Percentiles rank a stretch among this genome's conserved stretches.
These are phyloP conservation scores for Fregata magnificens DNA, from an alignment of 2,113 vertebrate genomes.

Conservation along the genomic window DNA sequence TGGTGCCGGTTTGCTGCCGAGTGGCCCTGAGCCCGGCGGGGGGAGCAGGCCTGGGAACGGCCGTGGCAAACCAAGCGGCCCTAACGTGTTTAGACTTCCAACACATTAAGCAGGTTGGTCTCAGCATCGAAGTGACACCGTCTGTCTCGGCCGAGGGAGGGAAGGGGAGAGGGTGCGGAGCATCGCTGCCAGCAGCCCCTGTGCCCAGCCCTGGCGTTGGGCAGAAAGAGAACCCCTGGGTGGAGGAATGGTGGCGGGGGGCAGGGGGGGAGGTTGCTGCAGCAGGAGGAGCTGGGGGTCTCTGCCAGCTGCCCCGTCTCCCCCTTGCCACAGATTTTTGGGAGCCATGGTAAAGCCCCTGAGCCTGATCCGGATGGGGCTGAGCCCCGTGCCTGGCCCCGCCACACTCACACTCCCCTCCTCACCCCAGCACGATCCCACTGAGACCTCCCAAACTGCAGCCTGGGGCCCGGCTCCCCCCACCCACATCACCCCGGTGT, in stretches of 20 bases:
- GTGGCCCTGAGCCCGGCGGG: not conserved
- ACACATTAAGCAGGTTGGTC: conserved; percentile 46
- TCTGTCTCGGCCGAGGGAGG: not conserved
- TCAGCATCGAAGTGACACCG: conserved; percentile 61
- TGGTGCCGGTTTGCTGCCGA: not conserved
- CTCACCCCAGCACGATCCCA: fast-evolving
- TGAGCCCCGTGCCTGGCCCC: fast-evolving
- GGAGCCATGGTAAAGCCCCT: fast-evolving
- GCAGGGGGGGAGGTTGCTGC: not conserved
- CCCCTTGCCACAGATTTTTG: fast-evolving
- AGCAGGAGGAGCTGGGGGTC: too few relatives aligned
- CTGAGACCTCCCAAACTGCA: not conserved
- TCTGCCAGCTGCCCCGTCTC: too few relatives aligned
- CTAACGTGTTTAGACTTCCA: conserved; percentile 60
- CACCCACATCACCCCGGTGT: fast-evolving
- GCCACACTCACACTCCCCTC: fast-evolving
- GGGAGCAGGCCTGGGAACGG: not conserved
- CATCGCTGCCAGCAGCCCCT: not conserved
- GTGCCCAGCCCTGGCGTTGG: not conserved
- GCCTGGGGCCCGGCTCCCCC: fast-evolving
- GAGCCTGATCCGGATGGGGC: not conserved
- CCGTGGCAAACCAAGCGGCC: conserved; percentile 44
- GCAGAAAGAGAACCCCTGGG: not conserved
- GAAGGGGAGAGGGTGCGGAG: not conserved
- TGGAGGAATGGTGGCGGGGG: fast-evolving